Base-by-base conservation (phyloP, 2,797 vertebrate genomes). In the Sciurus carolinensis region DNA sequence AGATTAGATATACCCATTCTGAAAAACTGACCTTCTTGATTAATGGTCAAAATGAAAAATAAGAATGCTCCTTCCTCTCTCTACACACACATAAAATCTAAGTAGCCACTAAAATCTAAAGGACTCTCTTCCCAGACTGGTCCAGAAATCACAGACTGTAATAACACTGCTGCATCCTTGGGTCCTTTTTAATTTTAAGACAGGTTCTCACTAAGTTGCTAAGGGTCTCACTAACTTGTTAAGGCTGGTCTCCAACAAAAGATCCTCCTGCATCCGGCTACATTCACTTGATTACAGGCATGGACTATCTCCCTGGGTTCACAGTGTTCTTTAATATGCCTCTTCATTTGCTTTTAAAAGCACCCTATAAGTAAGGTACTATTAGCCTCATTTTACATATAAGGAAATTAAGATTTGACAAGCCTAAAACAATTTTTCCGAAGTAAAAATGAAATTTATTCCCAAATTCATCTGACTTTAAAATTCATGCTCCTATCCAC, bases 381-480 rank as follows among this genome's bases (percentile, higher is more conserved):
- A 89, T 72, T 47, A 59, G 36, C 44, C 17, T 67, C 36, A 73
- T 52, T 77, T 79, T 84, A 92, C 17, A 83, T 42, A 20, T 4
- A 88, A 90, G 59, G 13, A 79, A 75, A 81, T 85, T 64, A 82
- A 81, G 36, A 28, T 39, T 95, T 88, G 90, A 20, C 36, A 90
- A 57, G 18, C 20, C 76, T 90, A 94, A 94, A 88, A 69, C 82
- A 83, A 92, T 26, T 87, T 96, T 95, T 87, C 50, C n/a, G 71
- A 82, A 87, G 42, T 62, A 87, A 67, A 87, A 71, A 88, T 83
- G 57, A 67, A 44, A 93, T 9, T 64, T 95, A 92, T 26, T 66
- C 44, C 57, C 76, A 95, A 83, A 36, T 76, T 36, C 72, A 57
- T 3, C 7, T 26, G 42, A 77, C 69, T 91, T 93, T 83, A 89